Evolutionary conservation across 2,797 vertebrate genomes (phyloP).

Genomic region (Ficedula albicollis): DNA sequence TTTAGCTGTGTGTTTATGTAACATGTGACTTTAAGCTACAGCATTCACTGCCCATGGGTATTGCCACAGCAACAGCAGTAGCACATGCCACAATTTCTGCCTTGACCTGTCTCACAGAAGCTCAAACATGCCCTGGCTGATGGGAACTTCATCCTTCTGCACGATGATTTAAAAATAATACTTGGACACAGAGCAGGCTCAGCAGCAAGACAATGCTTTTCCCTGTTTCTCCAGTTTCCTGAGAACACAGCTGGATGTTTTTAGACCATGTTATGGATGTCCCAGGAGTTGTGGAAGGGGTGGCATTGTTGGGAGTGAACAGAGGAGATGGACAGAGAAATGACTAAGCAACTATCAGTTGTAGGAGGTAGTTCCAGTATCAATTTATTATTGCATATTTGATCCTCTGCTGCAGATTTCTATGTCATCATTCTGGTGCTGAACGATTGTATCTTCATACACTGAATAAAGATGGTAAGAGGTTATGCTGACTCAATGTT

Average conservation of each 20-base stretch:
- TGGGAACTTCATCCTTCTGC: background rate
- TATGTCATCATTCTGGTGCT: background rate
- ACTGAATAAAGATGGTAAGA: background rate
- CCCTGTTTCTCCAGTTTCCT: background rate
- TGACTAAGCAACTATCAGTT: background rate
- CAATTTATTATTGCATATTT: background rate
- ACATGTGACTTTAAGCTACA: background rate
- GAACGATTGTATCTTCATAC: background rate
- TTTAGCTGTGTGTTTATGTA: background rate
- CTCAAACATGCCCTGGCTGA: background rate
- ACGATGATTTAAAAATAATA: background rate
- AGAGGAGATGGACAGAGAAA: background rate
- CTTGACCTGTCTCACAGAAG: background rate
- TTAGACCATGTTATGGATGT: background rate
- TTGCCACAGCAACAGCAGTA: background rate
- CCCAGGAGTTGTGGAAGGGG: background rate
- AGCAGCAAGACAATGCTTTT: background rate
- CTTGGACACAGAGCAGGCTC: background rate
- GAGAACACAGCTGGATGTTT: background rate
- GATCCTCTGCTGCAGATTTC: background rate
- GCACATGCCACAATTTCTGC: background rate
- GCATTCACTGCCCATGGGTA: background rate
- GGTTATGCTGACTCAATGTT: constrained; percentile 21
- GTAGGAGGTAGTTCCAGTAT: background rate
- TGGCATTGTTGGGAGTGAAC: background rate